Conservation (phyloP, 2,888 invertebrate genomes). For the Tyria jacobaeae region DNA sequence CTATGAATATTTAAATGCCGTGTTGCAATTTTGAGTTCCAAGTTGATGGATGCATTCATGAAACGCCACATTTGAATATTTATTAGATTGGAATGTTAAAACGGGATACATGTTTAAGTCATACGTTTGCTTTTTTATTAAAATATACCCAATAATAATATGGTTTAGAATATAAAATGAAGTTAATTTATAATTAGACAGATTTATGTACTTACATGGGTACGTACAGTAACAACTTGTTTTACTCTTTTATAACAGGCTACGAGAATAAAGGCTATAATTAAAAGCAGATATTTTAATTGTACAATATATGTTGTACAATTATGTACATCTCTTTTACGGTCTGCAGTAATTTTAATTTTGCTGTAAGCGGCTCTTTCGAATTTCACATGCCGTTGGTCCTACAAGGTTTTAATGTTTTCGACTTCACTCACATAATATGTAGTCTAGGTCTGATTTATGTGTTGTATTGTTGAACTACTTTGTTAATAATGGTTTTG, state of each 20-base stretch:
- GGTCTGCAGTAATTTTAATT: slow-evolving; percentile 44
- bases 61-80: too few relatives aligned
- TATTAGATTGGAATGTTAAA: neutral
- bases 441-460: slow-evolving; percentile 20
- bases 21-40: neutral
- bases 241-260: slow-evolving; percentile 30
- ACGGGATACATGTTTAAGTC: neutral
- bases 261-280: slow-evolving; percentile 39
- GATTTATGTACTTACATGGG: neutral
- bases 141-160: neutral
- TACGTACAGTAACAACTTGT: slow-evolving; percentile 17
- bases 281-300: slow-evolving; percentile 46
- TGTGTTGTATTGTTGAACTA: neutral
- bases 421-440: slow-evolving; percentile 21
- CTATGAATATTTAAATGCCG: slow-evolving; percentile 9
- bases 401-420: slow-evolving; percentile 44
- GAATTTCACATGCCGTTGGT: slow-evolving; percentile 45
- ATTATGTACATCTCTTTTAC: slow-evolving; percentile 45
- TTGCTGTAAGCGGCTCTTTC: slow-evolving; percentile 42
- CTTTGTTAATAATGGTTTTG: slow-evolving; percentile 1
- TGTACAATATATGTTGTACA: slow-evolving; percentile 46
- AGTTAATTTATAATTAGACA: neutral
- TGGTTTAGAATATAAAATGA: neutral
- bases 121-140: neutral
- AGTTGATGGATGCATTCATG: slow-evolving; percentile 6